A percentile compares a stretch with the other conserved stretches of the same genome.
phyloP scores from a whole-genome alignment of 2,888 invertebrate genomes.

The Myopa testacea region DNA sequence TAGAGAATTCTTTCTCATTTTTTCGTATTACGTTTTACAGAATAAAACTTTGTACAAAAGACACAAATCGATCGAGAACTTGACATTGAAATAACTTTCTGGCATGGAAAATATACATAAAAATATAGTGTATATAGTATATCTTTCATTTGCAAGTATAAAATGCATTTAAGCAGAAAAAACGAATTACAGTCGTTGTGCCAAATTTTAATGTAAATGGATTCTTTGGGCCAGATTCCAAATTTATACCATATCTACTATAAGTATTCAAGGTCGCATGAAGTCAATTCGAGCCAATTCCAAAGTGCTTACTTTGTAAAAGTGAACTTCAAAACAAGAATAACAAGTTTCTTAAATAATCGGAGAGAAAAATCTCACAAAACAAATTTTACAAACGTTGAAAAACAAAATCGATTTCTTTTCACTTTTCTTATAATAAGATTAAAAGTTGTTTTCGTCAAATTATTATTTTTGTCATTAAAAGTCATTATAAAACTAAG shows the following conservation, averaged over 20 bases:
- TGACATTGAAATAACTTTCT: conserved; percentile 26
- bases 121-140: background rate
- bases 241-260: background rate
- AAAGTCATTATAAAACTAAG: too few relatives aligned
- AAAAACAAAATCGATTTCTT: too few relatives aligned
- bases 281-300: background rate
- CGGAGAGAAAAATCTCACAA: too few relatives aligned
- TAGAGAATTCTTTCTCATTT: background rate
- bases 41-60: background rate
- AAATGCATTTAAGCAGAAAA: background rate
- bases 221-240: background rate
- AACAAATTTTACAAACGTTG: too few relatives aligned
- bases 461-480: too few relatives aligned
- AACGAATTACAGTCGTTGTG: background rate
- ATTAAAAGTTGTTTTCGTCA: too few relatives aligned
- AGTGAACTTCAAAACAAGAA: too few relatives aligned
- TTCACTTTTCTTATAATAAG: too few relatives aligned
- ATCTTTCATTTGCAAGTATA: too few relatives aligned
- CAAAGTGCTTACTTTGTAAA: too few relatives aligned
- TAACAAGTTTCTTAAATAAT: too few relatives aligned
- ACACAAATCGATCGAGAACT: conserved; percentile 18
- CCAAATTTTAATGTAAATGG: background rate
- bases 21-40: background rate
- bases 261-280: background rate
- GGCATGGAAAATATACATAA: background rate